Evolutionary conservation across 2,888 invertebrate species (phyloP).

Genomic region (Saturnia pavonia): DNA sequence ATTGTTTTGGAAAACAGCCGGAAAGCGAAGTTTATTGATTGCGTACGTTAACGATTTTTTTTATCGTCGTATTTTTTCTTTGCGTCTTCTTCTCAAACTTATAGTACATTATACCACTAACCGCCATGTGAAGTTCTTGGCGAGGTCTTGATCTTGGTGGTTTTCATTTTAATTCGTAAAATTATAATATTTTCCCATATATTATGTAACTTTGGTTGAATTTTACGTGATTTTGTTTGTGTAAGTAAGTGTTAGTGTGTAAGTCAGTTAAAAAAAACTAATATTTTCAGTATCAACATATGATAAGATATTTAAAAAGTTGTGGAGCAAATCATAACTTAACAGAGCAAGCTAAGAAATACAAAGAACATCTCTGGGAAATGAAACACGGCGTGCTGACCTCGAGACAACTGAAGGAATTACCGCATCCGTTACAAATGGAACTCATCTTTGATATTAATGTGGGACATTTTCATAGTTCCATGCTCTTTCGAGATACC

Average conservation of each 20-base stretch:
- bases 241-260: too few relatives aligned
- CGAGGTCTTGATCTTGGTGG: too few relatives aligned
- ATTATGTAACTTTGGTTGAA: too few relatives aligned
- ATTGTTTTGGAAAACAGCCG: constrained; percentile 52
- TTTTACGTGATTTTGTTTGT: too few relatives aligned
- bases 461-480: constrained; percentile 66
- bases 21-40: constrained; percentile 59
- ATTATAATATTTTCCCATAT: too few relatives aligned
- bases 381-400: constrained; percentile 69
- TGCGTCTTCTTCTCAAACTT: too few relatives aligned
- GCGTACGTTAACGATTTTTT: constrained; percentile 43
- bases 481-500: constrained; percentile 61
- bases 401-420: constrained; percentile 53
- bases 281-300: constrained; percentile 64
- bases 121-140: too few relatives aligned
- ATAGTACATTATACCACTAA: too few relatives aligned
- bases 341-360: constrained; percentile 58
- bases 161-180: too few relatives aligned
- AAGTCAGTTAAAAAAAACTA: background rate
- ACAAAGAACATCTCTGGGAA: constrained; percentile 64
- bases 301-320: constrained; percentile 59
- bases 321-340: constrained; percentile 54
- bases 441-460: constrained; percentile 76
- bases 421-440: constrained; percentile 68
- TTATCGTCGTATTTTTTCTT: background rate